Conservation (phyloP, 2,113 vertebrate genomes). For the Ochotona princeps region DNA sequence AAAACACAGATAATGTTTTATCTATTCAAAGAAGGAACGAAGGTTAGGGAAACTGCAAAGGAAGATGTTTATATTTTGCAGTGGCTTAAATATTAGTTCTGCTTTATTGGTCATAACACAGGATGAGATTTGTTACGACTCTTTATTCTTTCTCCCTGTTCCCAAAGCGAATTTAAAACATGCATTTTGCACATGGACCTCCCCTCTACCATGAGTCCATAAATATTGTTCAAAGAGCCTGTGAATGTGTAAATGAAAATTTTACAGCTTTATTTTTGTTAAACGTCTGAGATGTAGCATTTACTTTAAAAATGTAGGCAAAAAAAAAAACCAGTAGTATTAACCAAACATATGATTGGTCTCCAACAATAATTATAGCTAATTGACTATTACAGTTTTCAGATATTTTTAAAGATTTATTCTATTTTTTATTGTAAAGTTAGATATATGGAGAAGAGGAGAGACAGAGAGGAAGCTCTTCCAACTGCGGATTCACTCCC, state of each 20-base stretch:
- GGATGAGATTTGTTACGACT: neutral
- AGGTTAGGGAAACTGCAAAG: slow-evolving; percentile 23
- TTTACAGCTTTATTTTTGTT: slow-evolving; percentile 35
- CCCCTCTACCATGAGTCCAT: neutral
- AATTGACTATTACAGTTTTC: neutral
- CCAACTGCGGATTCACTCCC: too few species aligned
- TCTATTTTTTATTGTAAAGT: too few species aligned
- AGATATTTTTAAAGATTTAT: neutral
- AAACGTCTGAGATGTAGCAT: slow-evolving; percentile 19
- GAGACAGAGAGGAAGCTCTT: too few species aligned
- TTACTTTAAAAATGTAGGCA: slow-evolving; percentile 30
- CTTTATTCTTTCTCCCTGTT: neutral
- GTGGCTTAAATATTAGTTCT: slow-evolving; percentile 20
- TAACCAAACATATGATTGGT: neutral
- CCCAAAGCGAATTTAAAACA: neutral
- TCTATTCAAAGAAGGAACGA: slow-evolving; percentile 26
- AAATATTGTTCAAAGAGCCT: neutral
- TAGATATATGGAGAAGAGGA: too few species aligned
- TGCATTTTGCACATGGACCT: neutral
- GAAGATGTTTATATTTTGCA: slow-evolving; percentile 38
- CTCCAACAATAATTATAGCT: neutral
- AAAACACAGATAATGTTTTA: slow-evolving; percentile 50
- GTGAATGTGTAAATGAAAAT: slow-evolving; percentile 21
- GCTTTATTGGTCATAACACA: slow-evolving; percentile 13
- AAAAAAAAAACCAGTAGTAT: slow-evolving; percentile 34